Conservation (phyloP, 2,797 vertebrate species). For the Phalloptychus januarius region DNA sequence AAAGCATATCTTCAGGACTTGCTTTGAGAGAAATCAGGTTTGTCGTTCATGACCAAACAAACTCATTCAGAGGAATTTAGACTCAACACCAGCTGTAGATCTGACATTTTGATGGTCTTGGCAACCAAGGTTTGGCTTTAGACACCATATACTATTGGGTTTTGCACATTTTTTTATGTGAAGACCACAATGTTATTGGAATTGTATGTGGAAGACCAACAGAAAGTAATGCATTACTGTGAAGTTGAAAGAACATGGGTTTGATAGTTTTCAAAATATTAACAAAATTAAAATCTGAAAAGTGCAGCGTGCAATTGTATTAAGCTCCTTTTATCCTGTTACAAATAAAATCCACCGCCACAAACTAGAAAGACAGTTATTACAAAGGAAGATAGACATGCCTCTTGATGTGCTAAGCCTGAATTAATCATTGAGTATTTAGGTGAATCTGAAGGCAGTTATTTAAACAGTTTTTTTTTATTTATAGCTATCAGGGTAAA, state of each 20-base stretch:
- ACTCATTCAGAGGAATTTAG: conserved; percentile 12
- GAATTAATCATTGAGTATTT: not conserved
- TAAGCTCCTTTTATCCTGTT: not conserved
- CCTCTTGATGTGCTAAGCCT: not conserved
- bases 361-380: not conserved
- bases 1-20: conserved; percentile 32
- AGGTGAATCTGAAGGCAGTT: not conserved
- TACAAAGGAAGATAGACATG: not conserved
- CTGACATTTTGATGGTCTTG: not conserved
- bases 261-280: not conserved
- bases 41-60: conserved; percentile 29
- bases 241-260: not conserved
- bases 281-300: not conserved
- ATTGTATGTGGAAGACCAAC: not conserved
- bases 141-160: not conserved
- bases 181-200: not conserved
- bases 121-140: not conserved
- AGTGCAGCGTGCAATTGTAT: not conserved
- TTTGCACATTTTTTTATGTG: not conserved
- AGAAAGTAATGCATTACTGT: not conserved
- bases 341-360: not conserved
- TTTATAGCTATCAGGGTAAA: not conserved
- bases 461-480: not conserved
- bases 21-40: conserved; percentile 16
- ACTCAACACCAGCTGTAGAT: conserved; percentile 7